These are phyloP conservation scores for Rugalucina vietnamica DNA, from an alignment of 2,888 invertebrate species.

Conservation along the genomic window DNA sequence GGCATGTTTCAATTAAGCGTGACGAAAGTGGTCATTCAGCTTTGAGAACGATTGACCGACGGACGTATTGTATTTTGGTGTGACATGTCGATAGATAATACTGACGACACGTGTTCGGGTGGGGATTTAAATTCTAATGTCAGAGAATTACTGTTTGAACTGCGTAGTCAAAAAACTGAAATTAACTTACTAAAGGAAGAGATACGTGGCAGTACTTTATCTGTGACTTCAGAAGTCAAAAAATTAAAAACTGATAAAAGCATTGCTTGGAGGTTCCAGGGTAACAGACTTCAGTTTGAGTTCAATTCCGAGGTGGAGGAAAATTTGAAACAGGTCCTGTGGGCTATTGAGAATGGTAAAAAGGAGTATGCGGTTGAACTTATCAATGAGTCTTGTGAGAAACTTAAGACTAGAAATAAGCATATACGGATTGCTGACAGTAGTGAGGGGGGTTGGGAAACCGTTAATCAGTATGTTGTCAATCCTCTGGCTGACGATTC, in stretches of 20 bases:
- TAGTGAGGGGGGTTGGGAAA: constrained; percentile 38
- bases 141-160: background rate
- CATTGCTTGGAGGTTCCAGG: constrained; percentile 2
- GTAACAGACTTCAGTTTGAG: constrained; percentile 7
- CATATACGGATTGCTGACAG: constrained; percentile 37
- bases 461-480: constrained; percentile 25
- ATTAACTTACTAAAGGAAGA: constrained; percentile 19
- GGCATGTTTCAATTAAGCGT: too few species aligned
- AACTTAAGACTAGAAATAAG: constrained; percentile 2
- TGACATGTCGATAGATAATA: too few species aligned
- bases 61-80: too few species aligned
- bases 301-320: background rate
- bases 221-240: background rate
- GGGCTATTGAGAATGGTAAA: constrained; percentile 4
- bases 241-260: background rate
- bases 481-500: constrained; percentile 38
- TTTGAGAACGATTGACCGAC: too few species aligned
- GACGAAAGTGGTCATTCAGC: too few species aligned
- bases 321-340: constrained; percentile 1
- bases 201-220: background rate
- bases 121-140: background rate
- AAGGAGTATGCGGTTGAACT: background rate
- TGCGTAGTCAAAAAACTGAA: constrained; percentile 1
- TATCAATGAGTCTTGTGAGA: background rate
- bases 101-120: too few species aligned